Percentiles rank a stretch among this genome's conserved stretches.
Conservation (phyloP, 2,888 invertebrate species). For the Cheiracanthium punctorium region DNA sequence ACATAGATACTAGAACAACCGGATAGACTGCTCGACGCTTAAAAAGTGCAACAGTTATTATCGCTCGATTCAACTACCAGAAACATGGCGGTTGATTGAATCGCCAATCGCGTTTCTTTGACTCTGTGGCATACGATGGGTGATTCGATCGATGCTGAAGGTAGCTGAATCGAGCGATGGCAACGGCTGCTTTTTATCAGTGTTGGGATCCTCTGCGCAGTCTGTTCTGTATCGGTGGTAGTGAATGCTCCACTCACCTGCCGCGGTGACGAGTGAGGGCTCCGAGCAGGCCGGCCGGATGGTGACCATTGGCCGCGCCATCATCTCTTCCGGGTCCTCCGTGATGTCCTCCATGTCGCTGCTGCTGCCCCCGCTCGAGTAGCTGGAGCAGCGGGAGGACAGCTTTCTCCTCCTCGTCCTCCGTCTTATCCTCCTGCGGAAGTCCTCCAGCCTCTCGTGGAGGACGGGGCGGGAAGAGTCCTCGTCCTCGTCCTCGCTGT, state of each 20-base stretch:
- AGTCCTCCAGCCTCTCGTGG: constrained; percentile 65
- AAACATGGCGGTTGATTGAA: too few species aligned
- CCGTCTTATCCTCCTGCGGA: constrained; percentile 45
- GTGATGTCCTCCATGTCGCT: constrained; percentile 71
- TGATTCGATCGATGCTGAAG: too few species aligned
- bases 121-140: too few species aligned
- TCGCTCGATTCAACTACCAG: too few species aligned
- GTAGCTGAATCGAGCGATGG: too few species aligned
- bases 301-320: background rate
- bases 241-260: background rate
- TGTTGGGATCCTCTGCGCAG: too few species aligned
- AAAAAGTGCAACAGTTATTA: too few species aligned
- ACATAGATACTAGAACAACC: too few species aligned
- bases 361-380: constrained; percentile 27
- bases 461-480: background rate
- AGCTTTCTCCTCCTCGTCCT: constrained; percentile 31
- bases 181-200: too few species aligned
- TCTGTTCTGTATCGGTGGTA: too few species aligned
- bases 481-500: constrained; percentile 28
- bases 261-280: constrained; percentile 44
- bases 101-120: too few species aligned
- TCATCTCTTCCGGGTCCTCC: constrained; percentile 55
- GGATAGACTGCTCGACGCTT: too few species aligned
- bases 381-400: constrained; percentile 33
- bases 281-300: constrained; percentile 66